phyloP scores from a whole-genome alignment of 1,140 invertebrate genomes.

The Drosophila aff. region DNA sequence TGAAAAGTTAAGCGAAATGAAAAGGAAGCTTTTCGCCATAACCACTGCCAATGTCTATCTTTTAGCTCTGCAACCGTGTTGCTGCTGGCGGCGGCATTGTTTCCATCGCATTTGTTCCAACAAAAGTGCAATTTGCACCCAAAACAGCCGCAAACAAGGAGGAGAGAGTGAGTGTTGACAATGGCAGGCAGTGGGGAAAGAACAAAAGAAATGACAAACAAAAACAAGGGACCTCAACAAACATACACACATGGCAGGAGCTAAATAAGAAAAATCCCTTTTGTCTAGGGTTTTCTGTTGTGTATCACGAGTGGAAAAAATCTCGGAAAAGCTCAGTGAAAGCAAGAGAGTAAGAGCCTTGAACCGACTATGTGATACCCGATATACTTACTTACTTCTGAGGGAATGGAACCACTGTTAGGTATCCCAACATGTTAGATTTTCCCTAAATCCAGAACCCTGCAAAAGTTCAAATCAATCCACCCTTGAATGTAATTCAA shows the following conservation, averaged over 20 bases:
- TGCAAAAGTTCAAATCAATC: no score
- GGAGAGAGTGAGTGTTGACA: constrained; percentile 73
- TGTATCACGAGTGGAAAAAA: constrained; percentile 65
- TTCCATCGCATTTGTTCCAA: constrained; percentile 75
- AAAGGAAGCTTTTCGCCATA: constrained; percentile 53
- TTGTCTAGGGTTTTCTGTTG: constrained; percentile 58
- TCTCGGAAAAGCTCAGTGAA: constrained; percentile 39
- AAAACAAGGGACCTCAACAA: constrained; percentile 37
- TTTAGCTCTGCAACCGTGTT: constrained; percentile 29
- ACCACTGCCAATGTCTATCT: constrained; percentile 22
- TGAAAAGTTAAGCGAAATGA: constrained; percentile 79
- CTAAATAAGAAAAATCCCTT: constrained; percentile 48
- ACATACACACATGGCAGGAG: constrained; percentile 57
- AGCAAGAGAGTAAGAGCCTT: no score
- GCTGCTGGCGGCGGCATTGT: constrained; percentile 67
- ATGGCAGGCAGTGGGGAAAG: constrained; percentile 40
- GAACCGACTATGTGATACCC: constrained; percentile 1
- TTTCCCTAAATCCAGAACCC: background rate
- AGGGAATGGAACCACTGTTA: background rate
- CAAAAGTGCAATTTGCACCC: constrained; percentile 83
- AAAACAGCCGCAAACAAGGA: constrained; percentile 56
- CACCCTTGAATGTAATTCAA: background rate
- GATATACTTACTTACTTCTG: background rate
- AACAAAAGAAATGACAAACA: constrained; percentile 63
- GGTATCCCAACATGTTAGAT: background rate